Evolutionary conservation across 1,140 invertebrate species (phyloP), one percentile per base, ranked within the genome.

Genomic region (Drosophila takahashii): DNA sequence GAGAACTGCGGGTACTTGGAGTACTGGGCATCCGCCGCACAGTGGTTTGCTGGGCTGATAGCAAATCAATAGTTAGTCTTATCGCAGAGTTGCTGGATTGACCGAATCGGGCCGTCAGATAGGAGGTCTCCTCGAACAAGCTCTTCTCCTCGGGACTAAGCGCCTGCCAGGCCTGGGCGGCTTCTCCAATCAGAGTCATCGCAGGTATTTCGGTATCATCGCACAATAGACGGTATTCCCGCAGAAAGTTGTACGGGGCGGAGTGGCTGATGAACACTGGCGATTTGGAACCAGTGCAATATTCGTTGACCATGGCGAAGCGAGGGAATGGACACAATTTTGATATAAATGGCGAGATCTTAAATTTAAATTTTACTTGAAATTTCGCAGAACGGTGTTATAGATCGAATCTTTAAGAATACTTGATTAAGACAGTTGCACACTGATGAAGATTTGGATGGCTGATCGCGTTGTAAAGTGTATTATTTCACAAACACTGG

Each of bases 171-270:
- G 48, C 48, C 15, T 18, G 34, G 4, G 9, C 15, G 0, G 48
- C 48, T 6, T 51, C 48, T 0, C 1, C 5, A 1, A 51, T 6
- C 16, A 51, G 9, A 2, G 48, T 51, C 29, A 13, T 11, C 4
- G 48, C 9, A 3, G 48, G 15, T 18, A 51, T 48, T 10, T 29
- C 8, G n/a, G 2, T 7, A 51, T 34, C 10, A 7, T 18, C 27
- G 48, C 48, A 51, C 2, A 3, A 15, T 8, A 51, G 48, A 15
- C 15, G 18, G 18, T 51, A 34, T 13, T 51, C 48, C 9, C 29
- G 9, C 48, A 51, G 48, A 8, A 51, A 51, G 48, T 51, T 51
- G 9, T 34, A 51, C 15, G 9, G 48, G 29, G 48, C 48, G 7
- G 9, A 16, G 15, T 34, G 29, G 15, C 29, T 51, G 48, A 51